A percentile compares a stretch with the other conserved stretches of the same genome.
These are phyloP conservation scores for Drosophila ohnishii DNA, from an alignment of 1,140 invertebrate species.

Conservation along the genomic window DNA sequence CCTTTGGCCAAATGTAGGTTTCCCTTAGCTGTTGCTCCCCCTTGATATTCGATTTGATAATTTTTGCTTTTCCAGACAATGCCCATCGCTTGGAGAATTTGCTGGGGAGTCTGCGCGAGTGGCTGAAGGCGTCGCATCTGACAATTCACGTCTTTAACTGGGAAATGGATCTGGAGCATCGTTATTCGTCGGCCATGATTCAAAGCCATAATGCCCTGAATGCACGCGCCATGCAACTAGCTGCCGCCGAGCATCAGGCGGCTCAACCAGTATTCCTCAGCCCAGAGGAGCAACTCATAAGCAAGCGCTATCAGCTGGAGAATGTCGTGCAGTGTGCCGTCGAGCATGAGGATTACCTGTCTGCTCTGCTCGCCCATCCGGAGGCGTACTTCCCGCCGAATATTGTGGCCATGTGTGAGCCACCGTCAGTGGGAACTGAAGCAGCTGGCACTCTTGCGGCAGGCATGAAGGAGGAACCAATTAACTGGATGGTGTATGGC, in stretches of 20 bases:
- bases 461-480: background rate
- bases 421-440: background rate
- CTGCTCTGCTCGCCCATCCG: constrained; percentile 36
- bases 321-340: constrained; percentile 35
- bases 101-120: constrained; percentile 41
- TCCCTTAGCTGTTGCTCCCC: background rate
- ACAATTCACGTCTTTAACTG: constrained; percentile 62
- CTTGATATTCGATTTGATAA: background rate
- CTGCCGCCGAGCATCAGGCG: constrained; percentile 7
- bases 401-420: constrained; percentile 43
- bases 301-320: constrained; percentile 34
- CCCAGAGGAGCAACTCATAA: constrained; percentile 38
- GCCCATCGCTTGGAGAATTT: constrained; percentile 40
- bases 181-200: constrained; percentile 58
- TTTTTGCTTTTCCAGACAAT: constrained; percentile 28
- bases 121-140: constrained; percentile 56
- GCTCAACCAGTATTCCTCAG: constrained; percentile 1
- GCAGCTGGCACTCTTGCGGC: background rate
- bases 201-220: constrained; percentile 19
- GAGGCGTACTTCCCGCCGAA: constrained; percentile 57
- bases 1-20: constrained; percentile 24
- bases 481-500: constrained; percentile 20
- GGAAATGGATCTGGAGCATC: constrained; percentile 72
- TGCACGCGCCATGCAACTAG: constrained; percentile 19
- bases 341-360: constrained; percentile 49